These are phyloP conservation scores for Gastrophryne carolinensis DNA, from an alignment of 2,797 vertebrate genomes.

Conservation along the genomic window DNA sequence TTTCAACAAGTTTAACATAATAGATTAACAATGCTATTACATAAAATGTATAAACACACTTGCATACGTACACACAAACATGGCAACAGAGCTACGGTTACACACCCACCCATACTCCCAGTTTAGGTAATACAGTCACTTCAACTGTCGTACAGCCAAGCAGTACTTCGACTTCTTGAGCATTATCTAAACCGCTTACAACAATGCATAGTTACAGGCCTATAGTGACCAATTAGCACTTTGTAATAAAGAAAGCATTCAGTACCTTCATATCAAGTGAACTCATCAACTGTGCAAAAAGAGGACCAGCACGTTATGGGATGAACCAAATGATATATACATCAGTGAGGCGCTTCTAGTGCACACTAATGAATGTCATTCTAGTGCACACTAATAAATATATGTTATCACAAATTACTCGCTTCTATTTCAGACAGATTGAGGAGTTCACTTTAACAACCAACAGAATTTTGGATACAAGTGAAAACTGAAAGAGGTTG, in stretches of 20 bases:
- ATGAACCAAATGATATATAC: not conserved
- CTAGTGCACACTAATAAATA: too few relatives aligned
- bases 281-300: not conserved
- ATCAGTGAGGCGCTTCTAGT: too few relatives aligned
- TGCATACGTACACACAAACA: not conserved
- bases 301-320: not conserved
- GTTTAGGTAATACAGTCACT: slow-evolving; percentile 19
- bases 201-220: slow-evolving; percentile 23
- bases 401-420: too few relatives aligned
- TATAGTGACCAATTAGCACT: not conserved
- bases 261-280: slow-evolving; percentile 13
- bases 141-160: not conserved
- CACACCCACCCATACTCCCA: not conserved
- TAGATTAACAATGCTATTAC: not conserved
- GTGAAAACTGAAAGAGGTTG: too few relatives aligned
- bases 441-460: too few relatives aligned
- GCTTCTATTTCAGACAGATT: too few relatives aligned
- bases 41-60: not conserved
- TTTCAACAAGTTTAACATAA: not conserved
- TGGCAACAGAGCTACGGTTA: not conserved
- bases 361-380: too few relatives aligned
- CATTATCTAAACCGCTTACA: slow-evolving; percentile 6
- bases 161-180: not conserved
- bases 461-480: too few relatives aligned
- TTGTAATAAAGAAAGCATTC: not conserved